phyloP scores from a whole-genome alignment of 1,140 invertebrate species.

The Proctacanthus coquilletti region DNA sequence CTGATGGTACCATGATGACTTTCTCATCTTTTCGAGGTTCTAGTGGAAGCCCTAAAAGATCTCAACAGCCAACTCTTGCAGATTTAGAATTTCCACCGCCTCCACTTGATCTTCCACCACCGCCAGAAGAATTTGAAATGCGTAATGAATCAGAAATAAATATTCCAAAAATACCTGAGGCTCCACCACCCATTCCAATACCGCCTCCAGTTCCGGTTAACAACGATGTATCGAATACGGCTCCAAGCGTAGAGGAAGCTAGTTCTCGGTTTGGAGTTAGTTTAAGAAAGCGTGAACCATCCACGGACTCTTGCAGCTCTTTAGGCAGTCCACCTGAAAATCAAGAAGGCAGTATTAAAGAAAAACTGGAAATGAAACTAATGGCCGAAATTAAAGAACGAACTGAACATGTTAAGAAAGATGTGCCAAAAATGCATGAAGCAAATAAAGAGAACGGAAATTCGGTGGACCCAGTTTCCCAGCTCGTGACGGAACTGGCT shows the following conservation, averaged over 20 bases:
- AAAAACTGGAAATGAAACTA: conserved; percentile 62
- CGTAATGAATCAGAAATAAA: too few species aligned
- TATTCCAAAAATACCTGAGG: conserved; percentile 18
- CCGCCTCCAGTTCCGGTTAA: conserved; percentile 19
- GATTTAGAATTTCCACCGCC: conserved; percentile 78
- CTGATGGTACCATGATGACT: conserved; percentile 29
- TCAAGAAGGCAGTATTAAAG: conserved; percentile 40
- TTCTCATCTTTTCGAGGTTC: conserved; percentile 32
- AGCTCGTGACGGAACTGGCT: conserved; percentile 57
- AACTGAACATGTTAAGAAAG: conserved; percentile 41
- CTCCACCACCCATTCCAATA: conserved; percentile 14
- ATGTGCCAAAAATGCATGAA: conserved; percentile 33
- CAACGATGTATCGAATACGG: conserved; percentile 43
- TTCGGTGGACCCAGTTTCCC: conserved; percentile 53
- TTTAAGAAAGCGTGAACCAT: conserved; percentile 47
- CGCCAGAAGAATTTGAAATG: conserved; percentile 45
- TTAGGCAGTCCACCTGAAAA: conserved; percentile 24
- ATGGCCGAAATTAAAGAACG: conserved; percentile 68
- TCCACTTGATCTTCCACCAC: conserved; percentile 51
- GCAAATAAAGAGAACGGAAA: conserved; percentile 23
- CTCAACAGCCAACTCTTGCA: conserved; percentile 41
- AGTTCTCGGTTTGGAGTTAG: conserved; percentile 56
- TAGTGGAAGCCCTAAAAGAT: conserved; percentile 39
- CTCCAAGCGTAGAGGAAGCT: conserved; percentile 51
- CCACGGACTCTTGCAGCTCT: conserved; percentile 40